Evolutionary conservation across 2,113 vertebrate genomes (phyloP).

Genomic region (Antigone vipio): DNA sequence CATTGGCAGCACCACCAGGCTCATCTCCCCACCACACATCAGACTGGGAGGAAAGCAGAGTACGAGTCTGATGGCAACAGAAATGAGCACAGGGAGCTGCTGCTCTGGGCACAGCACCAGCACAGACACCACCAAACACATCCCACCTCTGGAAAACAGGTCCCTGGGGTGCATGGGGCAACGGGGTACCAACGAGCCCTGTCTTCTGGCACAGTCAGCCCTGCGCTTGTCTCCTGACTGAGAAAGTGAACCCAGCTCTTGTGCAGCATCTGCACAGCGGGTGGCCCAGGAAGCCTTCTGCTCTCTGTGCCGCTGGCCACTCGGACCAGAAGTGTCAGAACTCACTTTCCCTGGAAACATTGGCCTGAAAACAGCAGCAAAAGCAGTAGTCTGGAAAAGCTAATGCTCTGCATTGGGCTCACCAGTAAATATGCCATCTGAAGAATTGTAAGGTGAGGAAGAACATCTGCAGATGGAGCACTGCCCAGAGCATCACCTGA

Average conservation of each 20-base stretch:
- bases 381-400: not conserved
- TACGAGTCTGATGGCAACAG: not conserved
- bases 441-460: not conserved
- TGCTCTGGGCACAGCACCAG: rapidly evolving
- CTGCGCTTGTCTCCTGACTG: not conserved
- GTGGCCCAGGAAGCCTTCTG: not conserved
- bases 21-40: rapidly evolving
- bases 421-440: rapidly evolving
- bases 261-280: not conserved
- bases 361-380: not conserved
- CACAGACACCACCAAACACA: not conserved
- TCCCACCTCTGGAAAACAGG: not conserved
- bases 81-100: not conserved
- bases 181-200: rapidly evolving
- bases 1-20: rapidly evolving
- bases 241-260: not conserved
- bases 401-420: rapidly evolving
- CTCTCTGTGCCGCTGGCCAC: not conserved
- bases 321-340: rapidly evolving
- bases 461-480: not conserved
- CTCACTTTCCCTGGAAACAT: not conserved
- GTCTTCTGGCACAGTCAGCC: rapidly evolving
- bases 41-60: not conserved
- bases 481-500: not conserved
- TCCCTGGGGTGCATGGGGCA: rapidly evolving